These are phyloP conservation scores for Microctonus brassicae DNA, from an alignment of 2,888 invertebrate species.

Conservation along the genomic window DNA sequence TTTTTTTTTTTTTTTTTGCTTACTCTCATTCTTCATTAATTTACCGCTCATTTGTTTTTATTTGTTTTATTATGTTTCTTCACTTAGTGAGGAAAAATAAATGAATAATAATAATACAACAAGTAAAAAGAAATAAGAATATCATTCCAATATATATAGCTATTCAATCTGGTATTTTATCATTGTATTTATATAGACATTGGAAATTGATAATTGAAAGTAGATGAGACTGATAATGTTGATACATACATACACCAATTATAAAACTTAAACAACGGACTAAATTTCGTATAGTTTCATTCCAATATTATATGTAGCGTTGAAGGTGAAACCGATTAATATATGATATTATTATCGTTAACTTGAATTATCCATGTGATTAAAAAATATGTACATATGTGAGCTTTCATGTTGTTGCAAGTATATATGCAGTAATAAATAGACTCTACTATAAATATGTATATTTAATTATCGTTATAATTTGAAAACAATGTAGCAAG, in stretches of 20 bases:
- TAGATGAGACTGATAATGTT: too few species aligned
- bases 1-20: background rate
- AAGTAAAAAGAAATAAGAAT: too few species aligned
- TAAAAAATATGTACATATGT: background rate
- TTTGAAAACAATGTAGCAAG: background rate
- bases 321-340: conserved; percentile 36
- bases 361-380: conserved; percentile 33
- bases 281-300: background rate
- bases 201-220: too few species aligned
- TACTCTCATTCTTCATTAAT: background rate
- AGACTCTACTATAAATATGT: too few species aligned
- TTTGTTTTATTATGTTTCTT: too few species aligned
- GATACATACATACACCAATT: too few species aligned
- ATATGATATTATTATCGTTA: conserved; percentile 48
- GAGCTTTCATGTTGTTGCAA: background rate
- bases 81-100: too few species aligned
- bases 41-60: background rate
- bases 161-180: too few species aligned
- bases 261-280: too few species aligned
- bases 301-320: conserved; percentile 1
- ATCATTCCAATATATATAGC: too few species aligned
- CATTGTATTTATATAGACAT: too few species aligned
- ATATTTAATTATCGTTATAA: background rate
- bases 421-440: background rate
- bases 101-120: too few species aligned